A percentile compares a stretch with the other conserved stretches of the same genome.
phyloP scores from a whole-genome alignment of 2,113 vertebrate species.

The Mirounga angustirostris region DNA sequence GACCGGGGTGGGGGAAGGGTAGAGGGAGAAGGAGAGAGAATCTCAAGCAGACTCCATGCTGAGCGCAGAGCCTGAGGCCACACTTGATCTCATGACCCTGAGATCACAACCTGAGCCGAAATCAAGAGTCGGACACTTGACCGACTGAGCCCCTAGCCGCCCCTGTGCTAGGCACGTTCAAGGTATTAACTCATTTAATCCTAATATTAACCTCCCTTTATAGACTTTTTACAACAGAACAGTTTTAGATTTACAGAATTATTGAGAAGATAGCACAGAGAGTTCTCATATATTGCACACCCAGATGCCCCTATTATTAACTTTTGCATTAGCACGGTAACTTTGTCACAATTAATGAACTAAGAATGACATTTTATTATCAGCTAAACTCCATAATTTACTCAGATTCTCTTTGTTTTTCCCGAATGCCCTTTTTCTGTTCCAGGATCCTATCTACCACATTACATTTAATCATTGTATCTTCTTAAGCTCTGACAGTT shows the following conservation, averaged over 20 bases:
- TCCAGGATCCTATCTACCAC: not conserved
- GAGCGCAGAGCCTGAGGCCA: not conserved
- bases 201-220: not conserved
- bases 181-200: not conserved
- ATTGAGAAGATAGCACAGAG: not conserved
- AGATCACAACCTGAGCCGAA: not conserved
- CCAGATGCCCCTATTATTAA: not conserved
- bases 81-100: not conserved
- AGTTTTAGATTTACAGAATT: slow-evolving; percentile 14
- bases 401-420: slow-evolving; percentile 14
- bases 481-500: not conserved
- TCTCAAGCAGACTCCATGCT: not conserved
- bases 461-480: not conserved
- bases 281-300: not conserved
- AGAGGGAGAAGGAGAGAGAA: not conserved
- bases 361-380: not conserved
- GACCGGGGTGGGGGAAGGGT: not conserved
- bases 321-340: not conserved
- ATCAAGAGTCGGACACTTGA: not conserved
- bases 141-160: not conserved
- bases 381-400: slow-evolving; percentile 22
- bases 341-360: slow-evolving; percentile 4
- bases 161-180: not conserved
- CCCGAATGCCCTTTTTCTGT: not conserved
- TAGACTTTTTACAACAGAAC: not conserved